A percentile compares a stretch with the other conserved stretches of the same genome.
Conservation (phyloP, 2,797 vertebrate species). For the Leptatherina wallacei region DNA sequence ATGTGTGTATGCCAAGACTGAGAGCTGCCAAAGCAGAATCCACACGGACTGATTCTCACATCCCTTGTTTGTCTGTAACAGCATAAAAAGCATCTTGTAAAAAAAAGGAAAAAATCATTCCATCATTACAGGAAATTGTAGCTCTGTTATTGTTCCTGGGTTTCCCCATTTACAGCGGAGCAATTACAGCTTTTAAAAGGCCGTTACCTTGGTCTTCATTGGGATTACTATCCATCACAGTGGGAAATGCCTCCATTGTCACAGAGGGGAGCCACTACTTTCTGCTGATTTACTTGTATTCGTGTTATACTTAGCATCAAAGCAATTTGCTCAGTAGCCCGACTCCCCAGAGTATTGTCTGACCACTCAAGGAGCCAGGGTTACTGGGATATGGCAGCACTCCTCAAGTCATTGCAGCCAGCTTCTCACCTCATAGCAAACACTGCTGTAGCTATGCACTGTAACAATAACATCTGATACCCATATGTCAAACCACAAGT, state of each 20-base stretch:
- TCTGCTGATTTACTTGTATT: conserved; percentile 74
- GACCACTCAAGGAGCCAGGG: conserved; percentile 70
- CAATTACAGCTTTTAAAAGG: conserved; percentile 79
- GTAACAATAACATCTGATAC: conserved; percentile 44
- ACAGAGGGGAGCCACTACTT: conserved; percentile 76
- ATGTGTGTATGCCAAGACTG: conserved; percentile 28
- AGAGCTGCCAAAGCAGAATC: conserved; percentile 31
- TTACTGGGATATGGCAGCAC: conserved; percentile 63
- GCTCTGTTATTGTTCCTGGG: conserved; percentile 69
- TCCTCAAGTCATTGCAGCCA: conserved; percentile 39
- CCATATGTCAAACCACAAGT: conserved; percentile 46
- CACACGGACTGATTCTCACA: conserved; percentile 53
- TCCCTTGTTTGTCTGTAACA: conserved; percentile 64
- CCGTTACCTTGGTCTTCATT: conserved; percentile 76
- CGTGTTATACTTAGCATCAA: conserved; percentile 76
- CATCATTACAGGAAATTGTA: conserved; percentile 78
- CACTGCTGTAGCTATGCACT: conserved; percentile 21
- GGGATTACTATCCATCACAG: conserved; percentile 74
- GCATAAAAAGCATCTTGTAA: conserved; percentile 71
- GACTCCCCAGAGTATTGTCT: conserved; percentile 51
- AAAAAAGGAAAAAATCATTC: conserved; percentile 57
- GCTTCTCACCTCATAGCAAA: conserved; percentile 62
- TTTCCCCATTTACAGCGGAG: conserved; percentile 70
- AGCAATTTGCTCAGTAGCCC: conserved; percentile 66
- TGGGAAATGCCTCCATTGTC: conserved; percentile 79